Percentiles rank a stretch among this genome's conserved stretches.
Conservation (phyloP, 1,140 invertebrate genomes). For the Zaprionus africanus region DNA sequence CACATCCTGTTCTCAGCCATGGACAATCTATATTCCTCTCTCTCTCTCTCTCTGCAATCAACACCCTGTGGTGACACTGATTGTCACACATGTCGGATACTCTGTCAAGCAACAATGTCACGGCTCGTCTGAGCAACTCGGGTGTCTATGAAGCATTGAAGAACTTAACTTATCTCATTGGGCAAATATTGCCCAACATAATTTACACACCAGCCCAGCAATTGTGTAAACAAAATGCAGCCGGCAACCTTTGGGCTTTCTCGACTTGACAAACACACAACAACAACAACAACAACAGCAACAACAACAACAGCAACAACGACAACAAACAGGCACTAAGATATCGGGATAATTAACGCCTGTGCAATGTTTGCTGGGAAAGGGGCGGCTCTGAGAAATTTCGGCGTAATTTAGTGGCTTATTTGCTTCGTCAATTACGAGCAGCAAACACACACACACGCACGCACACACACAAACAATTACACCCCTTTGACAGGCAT, state of each 20-base stretch:
- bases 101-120: constrained; percentile 58
- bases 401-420: constrained; percentile 79
- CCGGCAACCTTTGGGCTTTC: constrained; percentile 63
- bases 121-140: constrained; percentile 34
- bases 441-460: not conserved
- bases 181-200: constrained; percentile 77
- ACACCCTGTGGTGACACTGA: constrained; percentile 12
- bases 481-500: too few species aligned
- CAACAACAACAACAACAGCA: constrained; percentile 4
- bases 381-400: constrained; percentile 53
- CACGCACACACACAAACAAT: not conserved
- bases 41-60: not conserved
- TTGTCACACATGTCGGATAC: constrained; percentile 43
- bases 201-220: constrained; percentile 72
- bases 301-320: constrained; percentile 26
- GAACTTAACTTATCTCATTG: constrained; percentile 57
- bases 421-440: constrained; percentile 47
- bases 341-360: constrained; percentile 74
- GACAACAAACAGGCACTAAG: constrained; percentile 46
- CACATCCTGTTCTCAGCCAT: not conserved
- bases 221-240: constrained; percentile 79
- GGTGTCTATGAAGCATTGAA: constrained; percentile 50
- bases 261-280: constrained; percentile 38
- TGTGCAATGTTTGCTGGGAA: constrained; percentile 37
- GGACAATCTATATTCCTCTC: constrained; percentile 16